Percentiles rank a stretch among this genome's conserved stretches.
Evolutionary conservation across 2,888 invertebrate genomes (phyloP).

Genomic region (Drosophila cyrtoloma): DNA sequence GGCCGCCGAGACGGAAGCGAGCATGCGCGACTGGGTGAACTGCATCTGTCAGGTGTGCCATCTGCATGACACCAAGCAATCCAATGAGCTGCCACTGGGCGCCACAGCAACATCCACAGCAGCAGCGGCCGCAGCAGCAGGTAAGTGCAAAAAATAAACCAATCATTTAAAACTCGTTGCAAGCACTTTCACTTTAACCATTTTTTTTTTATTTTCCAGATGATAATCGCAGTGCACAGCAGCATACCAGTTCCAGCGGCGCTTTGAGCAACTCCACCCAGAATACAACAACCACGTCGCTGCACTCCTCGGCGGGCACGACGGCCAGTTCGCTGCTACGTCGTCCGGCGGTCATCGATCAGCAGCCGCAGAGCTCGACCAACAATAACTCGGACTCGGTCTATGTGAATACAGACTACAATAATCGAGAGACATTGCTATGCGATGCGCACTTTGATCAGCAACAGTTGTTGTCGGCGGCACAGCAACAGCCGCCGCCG

Average conservation of each 20-base stretch:
- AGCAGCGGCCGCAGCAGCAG: slow-evolving; percentile 30
- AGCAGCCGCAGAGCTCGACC: slow-evolving; percentile 35
- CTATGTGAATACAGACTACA: slow-evolving; percentile 84
- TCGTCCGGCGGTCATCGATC: slow-evolving; percentile 43
- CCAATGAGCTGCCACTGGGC: slow-evolving; percentile 76
- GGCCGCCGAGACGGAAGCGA: slow-evolving; percentile 95
- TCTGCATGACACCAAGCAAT: slow-evolving; percentile 88
- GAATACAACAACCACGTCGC: slow-evolving; percentile 78
- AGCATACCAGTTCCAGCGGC: slow-evolving; percentile 69
- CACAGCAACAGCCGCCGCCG: slow-evolving; percentile 71
- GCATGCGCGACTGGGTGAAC: slow-evolving; percentile 98
- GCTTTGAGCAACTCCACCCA: slow-evolving; percentile 72
- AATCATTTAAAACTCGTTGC: slow-evolving; percentile 26
- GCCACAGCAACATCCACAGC: slow-evolving; percentile 55
- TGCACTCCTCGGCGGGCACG: slow-evolving; percentile 73
- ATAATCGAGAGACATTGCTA: slow-evolving; percentile 83
- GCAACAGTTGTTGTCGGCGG: slow-evolving; percentile 72
- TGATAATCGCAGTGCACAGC: slow-evolving; percentile 68
- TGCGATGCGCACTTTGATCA: slow-evolving; percentile 81
- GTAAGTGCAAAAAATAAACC: slow-evolving; percentile 34
- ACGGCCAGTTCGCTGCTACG: slow-evolving; percentile 40
- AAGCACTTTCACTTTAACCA: slow-evolving; percentile 40
- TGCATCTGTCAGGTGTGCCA: slow-evolving; percentile 97
- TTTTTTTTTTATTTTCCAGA: slow-evolving; percentile 48
- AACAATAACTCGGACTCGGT: slow-evolving; percentile 77